Evolutionary conservation across 2,888 invertebrate species (phyloP).

Genomic region (Ramazzottius varieornatus): DNA sequence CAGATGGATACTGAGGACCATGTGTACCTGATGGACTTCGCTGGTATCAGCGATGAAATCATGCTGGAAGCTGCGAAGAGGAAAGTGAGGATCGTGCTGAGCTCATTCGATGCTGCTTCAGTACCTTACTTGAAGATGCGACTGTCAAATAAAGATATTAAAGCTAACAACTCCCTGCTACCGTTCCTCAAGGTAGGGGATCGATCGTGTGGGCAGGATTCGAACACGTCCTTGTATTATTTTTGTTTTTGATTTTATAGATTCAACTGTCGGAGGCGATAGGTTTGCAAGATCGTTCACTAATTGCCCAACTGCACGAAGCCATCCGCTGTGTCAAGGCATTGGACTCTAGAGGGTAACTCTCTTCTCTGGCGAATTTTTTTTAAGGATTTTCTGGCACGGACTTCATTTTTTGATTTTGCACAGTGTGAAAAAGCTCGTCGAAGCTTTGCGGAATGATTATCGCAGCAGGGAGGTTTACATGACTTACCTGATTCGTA

Average conservation of each 20-base stretch:
- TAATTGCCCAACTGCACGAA: constrained; percentile 52
- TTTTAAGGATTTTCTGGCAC: no score
- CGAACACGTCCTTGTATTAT: constrained; percentile 18
- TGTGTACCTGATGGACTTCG: constrained; percentile 17
- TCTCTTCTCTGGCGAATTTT: background rate
- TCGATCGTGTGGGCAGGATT: constrained; percentile 13
- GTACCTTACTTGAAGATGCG: constrained; percentile 10
- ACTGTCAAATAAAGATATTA: background rate
- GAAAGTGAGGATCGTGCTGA: constrained; percentile 63
- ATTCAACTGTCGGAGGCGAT: constrained; percentile 50
- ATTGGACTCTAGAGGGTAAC: constrained; percentile 36
- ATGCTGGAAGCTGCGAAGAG: constrained; percentile 40
- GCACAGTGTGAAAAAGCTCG: constrained; percentile 40
- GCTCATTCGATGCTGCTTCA: constrained; percentile 40
- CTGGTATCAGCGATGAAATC: constrained; percentile 19
- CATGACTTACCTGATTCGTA: constrained; percentile 49
- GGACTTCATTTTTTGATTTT: constrained; percentile 6
- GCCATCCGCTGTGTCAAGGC: constrained; percentile 47
- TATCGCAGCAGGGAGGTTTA: constrained; percentile 48
- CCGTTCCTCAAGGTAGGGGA: constrained; percentile 32
- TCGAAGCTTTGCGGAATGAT: constrained; percentile 46
- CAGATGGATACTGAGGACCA: background rate
- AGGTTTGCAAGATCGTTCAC: constrained; percentile 44
- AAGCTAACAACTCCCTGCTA: background rate
- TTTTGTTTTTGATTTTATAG: constrained; percentile 15